These are phyloP conservation scores for Martes martes DNA, from an alignment of 2,113 vertebrate genomes.

Conservation along the genomic window DNA sequence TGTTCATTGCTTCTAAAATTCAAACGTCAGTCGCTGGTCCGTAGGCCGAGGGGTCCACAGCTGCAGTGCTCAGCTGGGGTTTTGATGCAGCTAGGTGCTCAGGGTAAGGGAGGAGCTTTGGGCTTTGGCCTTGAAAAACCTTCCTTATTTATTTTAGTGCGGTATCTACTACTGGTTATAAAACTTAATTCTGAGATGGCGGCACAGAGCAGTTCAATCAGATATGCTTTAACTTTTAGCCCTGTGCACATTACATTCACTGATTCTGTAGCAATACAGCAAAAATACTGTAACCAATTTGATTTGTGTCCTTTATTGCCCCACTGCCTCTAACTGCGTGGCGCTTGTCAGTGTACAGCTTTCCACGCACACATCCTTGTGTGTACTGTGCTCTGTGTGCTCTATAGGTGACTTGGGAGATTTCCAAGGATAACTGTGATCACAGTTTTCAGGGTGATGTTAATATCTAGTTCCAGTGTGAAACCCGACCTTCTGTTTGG, in stretches of 20 bases:
- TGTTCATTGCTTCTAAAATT: neutral
- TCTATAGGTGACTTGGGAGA: neutral
- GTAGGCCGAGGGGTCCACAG: neutral
- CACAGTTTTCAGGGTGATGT: neutral
- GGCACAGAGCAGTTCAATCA: neutral
- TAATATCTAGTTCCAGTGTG: neutral
- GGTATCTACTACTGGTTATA: neutral
- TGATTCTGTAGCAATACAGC: neutral
- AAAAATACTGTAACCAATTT: neutral
- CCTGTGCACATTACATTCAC: neutral
- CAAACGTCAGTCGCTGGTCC: neutral
- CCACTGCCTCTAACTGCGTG: neutral
- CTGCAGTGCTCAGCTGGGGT: neutral
- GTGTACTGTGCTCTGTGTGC: neutral
- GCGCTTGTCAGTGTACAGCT: neutral
- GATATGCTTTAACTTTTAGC: neutral
- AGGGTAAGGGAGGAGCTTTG: neutral
- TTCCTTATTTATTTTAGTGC: neutral
- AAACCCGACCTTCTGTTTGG: neutral
- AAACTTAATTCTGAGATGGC: neutral
- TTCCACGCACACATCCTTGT: neutral
- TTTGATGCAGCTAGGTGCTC: neutral
- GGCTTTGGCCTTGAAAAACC: neutral
- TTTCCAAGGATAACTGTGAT: neutral
- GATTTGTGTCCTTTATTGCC: neutral